phyloP scores from a whole-genome alignment of 2,888 invertebrate species.

The Calameuta idolon region DNA sequence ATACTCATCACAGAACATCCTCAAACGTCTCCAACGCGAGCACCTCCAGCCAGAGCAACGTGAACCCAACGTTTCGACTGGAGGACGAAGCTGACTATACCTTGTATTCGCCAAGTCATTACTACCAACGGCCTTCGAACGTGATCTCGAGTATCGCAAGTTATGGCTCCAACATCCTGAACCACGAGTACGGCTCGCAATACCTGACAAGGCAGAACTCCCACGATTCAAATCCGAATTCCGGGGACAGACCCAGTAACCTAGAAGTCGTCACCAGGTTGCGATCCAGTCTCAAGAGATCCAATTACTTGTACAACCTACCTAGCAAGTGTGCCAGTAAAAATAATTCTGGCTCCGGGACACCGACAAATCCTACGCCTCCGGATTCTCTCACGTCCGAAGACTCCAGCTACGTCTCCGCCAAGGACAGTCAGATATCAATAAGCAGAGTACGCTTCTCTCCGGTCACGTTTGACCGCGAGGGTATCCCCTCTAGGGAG shows the following conservation, averaged over 20 bases:
- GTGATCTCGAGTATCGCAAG: conserved; percentile 46
- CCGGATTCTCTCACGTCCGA: conserved; percentile 89
- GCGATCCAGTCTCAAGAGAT: conserved; percentile 84
- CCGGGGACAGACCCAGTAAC: conserved; percentile 72
- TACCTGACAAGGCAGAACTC: conserved; percentile 67
- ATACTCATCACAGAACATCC: conserved; percentile 74
- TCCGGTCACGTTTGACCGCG: conserved; percentile 60
- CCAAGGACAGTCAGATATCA: conserved; percentile 77
- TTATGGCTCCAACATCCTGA: conserved; percentile 46
- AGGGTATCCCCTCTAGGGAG: conserved; percentile 42
- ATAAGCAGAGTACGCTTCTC: conserved; percentile 61
- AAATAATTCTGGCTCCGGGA: conserved; percentile 75
- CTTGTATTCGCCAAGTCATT: conserved; percentile 67
- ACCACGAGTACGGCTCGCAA: conserved; percentile 59
- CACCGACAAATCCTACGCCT: conserved; percentile 87
- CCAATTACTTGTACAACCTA: conserved; percentile 70
- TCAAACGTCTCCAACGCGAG: conserved; percentile 72
- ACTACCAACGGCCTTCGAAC: conserved; percentile 64
- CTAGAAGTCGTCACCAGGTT: conserved; percentile 78
- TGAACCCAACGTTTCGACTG: conserved; percentile 74
- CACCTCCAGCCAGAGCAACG: conserved; percentile 71
- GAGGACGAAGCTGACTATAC: conserved; percentile 72
- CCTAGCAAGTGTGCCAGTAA: conserved; percentile 71
- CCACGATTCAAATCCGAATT: conserved; percentile 65
- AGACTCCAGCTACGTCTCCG: conserved; percentile 90